Conservation (phyloP, 2,888 invertebrate genomes). For the Drosophila atripex region DNA sequence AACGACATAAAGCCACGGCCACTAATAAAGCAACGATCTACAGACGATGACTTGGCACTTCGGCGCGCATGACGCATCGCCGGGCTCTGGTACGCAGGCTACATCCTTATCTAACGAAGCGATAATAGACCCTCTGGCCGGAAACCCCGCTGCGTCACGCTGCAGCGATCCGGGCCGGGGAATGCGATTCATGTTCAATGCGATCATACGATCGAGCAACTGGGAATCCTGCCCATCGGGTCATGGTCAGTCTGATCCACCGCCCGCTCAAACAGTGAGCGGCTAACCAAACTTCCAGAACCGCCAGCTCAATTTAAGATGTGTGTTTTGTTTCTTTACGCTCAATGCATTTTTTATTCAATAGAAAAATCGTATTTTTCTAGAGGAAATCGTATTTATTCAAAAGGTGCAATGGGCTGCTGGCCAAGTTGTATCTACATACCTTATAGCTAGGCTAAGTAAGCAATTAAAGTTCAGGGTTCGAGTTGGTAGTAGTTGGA, state of each 20-base stretch:
- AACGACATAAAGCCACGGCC: not conserved
- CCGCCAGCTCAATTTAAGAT: constrained; percentile 69
- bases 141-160: constrained; percentile 12
- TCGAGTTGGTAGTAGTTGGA: constrained; percentile 18
- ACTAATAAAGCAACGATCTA: constrained; percentile 4
- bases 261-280: constrained; percentile 40
- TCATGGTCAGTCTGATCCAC: constrained; percentile 12
- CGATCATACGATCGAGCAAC: constrained; percentile 11
- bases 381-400: constrained; percentile 60
- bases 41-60: not conserved
- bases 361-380: constrained; percentile 70
- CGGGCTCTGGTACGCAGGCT: not conserved
- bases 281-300: constrained; percentile 75
- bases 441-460: constrained; percentile 59
- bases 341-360: constrained; percentile 73
- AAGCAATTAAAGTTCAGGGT: constrained; percentile 16
- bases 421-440: constrained; percentile 56
- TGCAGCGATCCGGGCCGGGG: constrained; percentile 17
- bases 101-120: constrained; percentile 16
- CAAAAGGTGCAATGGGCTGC: constrained; percentile 27
- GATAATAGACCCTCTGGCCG: not conserved
- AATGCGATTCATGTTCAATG: not conserved
- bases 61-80: constrained; percentile 22
- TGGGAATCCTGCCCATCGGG: constrained; percentile 14
- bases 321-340: constrained; percentile 50